Percentiles rank a stretch among this genome's conserved stretches.
Conservation (phyloP, 2,888 invertebrate species). For the Leucozona laternaria region DNA sequence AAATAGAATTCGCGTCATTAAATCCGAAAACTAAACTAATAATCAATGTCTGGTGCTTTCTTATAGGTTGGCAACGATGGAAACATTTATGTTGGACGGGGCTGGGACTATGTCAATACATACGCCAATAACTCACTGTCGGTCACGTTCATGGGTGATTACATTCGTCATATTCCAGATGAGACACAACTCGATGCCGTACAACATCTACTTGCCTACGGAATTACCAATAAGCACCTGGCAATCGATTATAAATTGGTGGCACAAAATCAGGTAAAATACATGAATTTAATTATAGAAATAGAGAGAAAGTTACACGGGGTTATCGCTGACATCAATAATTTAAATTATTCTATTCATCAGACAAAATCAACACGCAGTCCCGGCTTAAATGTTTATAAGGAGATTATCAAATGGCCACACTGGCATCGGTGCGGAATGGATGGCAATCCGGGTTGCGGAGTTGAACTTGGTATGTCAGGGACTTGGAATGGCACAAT, state of each 20-base stretch:
- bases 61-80: slow-evolving; percentile 85
- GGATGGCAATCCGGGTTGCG: slow-evolving; percentile 79
- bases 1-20: neutral
- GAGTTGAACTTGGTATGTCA: slow-evolving; percentile 81
- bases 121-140: slow-evolving; percentile 84
- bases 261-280: slow-evolving; percentile 84
- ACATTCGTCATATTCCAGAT: slow-evolving; percentile 82
- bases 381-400: slow-evolving; percentile 85
- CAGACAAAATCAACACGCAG: slow-evolving; percentile 84
- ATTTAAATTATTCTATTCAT: slow-evolving; percentile 31
- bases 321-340: slow-evolving; percentile 21
- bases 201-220: slow-evolving; percentile 83
- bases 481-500: slow-evolving; percentile 79
- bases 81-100: slow-evolving; percentile 85
- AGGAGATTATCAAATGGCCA: slow-evolving; percentile 84
- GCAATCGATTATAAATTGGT: slow-evolving; percentile 84
- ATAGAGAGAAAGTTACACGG: slow-evolving; percentile 23
- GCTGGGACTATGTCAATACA: slow-evolving; percentile 85
- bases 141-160: slow-evolving; percentile 85
- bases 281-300: neutral
- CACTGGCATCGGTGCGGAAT: slow-evolving; percentile 83
- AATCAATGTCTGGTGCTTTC: neutral
- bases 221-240: slow-evolving; percentile 83
- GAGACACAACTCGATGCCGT: slow-evolving; percentile 84
- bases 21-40: neutral